Conservation (phyloP, 2,113 vertebrate genomes). For the Rostratula benghalensis region DNA sequence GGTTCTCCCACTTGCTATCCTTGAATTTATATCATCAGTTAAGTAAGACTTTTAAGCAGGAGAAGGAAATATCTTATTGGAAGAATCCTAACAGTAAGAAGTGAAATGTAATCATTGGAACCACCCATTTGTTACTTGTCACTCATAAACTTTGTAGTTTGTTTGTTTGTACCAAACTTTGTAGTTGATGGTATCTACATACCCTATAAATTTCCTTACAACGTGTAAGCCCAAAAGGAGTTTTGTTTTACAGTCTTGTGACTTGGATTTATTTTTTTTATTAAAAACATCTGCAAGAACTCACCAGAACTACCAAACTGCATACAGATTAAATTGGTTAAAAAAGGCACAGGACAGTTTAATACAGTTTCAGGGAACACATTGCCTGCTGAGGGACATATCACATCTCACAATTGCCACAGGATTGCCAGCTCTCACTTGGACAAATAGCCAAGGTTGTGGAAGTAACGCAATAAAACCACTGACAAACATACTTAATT, state of each 20-base stretch:
- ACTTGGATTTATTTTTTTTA: not conserved
- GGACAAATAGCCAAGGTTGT: not conserved
- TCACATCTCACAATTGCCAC: not conserved
- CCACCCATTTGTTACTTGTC: not conserved
- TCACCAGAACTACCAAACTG: not conserved
- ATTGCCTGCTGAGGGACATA: not conserved
- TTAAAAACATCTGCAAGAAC: not conserved
- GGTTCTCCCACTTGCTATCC: not conserved
- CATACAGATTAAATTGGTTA: not conserved
- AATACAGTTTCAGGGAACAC: not conserved
- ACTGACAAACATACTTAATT: not conserved
- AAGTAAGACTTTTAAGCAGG: not conserved
- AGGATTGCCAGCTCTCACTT: not conserved
- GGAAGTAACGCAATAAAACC: not conserved
- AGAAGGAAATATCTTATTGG: not conserved
- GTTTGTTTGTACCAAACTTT: not conserved
- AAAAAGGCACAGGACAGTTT: not conserved
- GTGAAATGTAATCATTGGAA: not conserved
- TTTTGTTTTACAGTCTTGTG: not conserved
- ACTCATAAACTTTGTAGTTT: not conserved
- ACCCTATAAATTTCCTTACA: fast-evolving
- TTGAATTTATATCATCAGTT: not conserved
- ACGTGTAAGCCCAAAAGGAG: not conserved
- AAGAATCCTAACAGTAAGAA: not conserved
- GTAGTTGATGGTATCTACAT: not conserved